Base-by-base conservation (phyloP, 2,888 invertebrate genomes). In the Drosophila antonietae region DNA sequence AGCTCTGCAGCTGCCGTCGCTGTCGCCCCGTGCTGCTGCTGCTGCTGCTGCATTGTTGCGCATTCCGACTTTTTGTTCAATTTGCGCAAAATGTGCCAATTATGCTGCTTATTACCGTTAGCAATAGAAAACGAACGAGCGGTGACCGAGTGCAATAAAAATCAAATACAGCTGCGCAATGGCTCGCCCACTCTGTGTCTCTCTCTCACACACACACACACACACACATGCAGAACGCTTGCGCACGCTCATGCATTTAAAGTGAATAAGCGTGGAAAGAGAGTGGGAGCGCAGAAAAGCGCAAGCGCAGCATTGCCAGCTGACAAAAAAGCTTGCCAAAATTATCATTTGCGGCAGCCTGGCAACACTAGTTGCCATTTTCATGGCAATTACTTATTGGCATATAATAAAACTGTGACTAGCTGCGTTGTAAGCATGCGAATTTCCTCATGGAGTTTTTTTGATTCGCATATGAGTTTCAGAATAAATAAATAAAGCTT, bases 11-110 rank as follows among this genome's bases (percentile, higher is more conserved):
- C 59, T 43, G 56, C 56, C 18, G 43, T n/a, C 23, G 56, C 43
- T 12, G 5, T 35, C 23, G 39, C 23, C 23, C 23, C 15, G n/a
- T 41, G 41, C 41, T n/a, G 41, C 39, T 37, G 35, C 43, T 46
- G 46, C 35, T 3, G 23, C 37, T 56, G 68, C 63, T 44, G 59
- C 58, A 61, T 77, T 78, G 74, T 78, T 77, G 49, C 60, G 57
- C 67, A 39, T 73, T 33, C 47, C 58, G 53, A 23, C 56, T 68
- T 62, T 44, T 65, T 57, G 58, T 73, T 69, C 53, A 61, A 53
- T 63, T 82, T 58, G 56, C 57, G 65, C 58, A 55, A 80, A 78
- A 78, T 73, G 75, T 73, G 82, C 71, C 81, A 86, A 83, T 83
- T 83, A 84, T 67, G 80, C 52, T 73, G 71, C 71, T 63, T 80